Conservation (phyloP, 2,888 invertebrate species). For the Nomada goodeniana region DNA sequence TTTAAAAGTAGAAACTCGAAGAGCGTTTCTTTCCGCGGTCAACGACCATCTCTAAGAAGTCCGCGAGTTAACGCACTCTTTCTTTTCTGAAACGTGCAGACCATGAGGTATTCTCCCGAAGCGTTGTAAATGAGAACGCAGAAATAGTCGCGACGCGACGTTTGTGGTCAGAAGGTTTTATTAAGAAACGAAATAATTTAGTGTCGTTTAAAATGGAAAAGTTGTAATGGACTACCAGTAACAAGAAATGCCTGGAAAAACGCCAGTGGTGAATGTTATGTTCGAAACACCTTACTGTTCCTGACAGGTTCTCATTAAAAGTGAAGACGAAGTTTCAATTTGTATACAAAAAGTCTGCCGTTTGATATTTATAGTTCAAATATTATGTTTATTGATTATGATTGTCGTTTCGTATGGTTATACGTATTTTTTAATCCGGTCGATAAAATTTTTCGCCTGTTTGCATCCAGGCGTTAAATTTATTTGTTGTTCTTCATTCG, state of each 20-base stretch:
- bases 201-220: background rate
- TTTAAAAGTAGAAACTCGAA: background rate
- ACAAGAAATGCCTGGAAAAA: background rate
- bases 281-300: too few species aligned
- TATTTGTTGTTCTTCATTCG: too few species aligned
- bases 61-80: slow-evolving; percentile 29
- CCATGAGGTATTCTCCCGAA: slow-evolving; percentile 12
- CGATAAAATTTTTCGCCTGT: too few species aligned
- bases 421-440: too few species aligned
- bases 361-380: too few species aligned
- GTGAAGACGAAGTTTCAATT: too few species aligned
- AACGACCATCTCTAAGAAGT: slow-evolving; percentile 4
- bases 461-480: too few species aligned
- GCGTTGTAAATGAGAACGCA: slow-evolving; percentile 21
- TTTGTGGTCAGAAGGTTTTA: slow-evolving; percentile 9
- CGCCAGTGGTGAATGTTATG: too few species aligned
- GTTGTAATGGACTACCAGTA: background rate
- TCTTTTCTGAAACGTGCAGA: slow-evolving; percentile 16
- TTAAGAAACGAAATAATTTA: slow-evolving; percentile 16
- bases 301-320: too few species aligned
- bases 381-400: too few species aligned
- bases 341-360: too few species aligned
- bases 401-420: too few species aligned
- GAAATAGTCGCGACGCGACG: slow-evolving; percentile 8
- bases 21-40: background rate